Percentiles rank a stretch among this genome's conserved stretches.
These are phyloP conservation scores for Fregetta grallaria DNA, from an alignment of 2,113 vertebrate genomes.

Conservation along the genomic window DNA sequence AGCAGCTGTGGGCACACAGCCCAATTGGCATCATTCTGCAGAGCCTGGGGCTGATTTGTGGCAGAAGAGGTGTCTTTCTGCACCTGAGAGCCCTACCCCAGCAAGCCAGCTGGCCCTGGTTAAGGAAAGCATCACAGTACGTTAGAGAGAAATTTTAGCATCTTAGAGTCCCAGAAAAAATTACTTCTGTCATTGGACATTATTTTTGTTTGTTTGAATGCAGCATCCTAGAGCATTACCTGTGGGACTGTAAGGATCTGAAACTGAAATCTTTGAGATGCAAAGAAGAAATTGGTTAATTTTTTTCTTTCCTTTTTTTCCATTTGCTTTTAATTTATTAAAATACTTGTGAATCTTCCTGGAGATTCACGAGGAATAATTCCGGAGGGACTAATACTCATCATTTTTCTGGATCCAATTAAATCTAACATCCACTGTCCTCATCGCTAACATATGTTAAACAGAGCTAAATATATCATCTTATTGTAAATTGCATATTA, in stretches of 20 bases:
- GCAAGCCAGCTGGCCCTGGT: not conserved
- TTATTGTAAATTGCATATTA: not conserved
- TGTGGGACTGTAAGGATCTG: not conserved
- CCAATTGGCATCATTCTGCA: not conserved
- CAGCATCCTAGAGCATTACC: not conserved
- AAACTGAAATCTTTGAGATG: not conserved
- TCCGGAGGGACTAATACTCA: constrained; percentile 13
- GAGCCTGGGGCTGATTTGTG: not conserved
- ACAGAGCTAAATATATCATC: constrained; percentile 13
- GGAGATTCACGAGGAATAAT: constrained; percentile 1
- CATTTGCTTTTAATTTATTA: constrained; percentile 7
- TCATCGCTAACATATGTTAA: constrained; percentile 27
- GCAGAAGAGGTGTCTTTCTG: not conserved
- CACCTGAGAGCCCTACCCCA: not conserved
- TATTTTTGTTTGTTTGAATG: not conserved
- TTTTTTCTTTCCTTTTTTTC: not conserved
- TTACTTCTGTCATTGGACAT: not conserved
- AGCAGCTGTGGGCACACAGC: not conserved
- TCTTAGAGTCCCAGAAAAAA: not conserved
- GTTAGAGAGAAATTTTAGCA: not conserved
- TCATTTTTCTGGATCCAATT: constrained; percentile 23
- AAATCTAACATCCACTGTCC: constrained; percentile 6
- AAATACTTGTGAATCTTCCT: constrained; percentile 14
- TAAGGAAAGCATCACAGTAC: not conserved
- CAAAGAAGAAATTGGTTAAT: not conserved